phyloP scores from a whole-genome alignment of 1,140 invertebrate genomes.

The Uloborus diversus region DNA sequence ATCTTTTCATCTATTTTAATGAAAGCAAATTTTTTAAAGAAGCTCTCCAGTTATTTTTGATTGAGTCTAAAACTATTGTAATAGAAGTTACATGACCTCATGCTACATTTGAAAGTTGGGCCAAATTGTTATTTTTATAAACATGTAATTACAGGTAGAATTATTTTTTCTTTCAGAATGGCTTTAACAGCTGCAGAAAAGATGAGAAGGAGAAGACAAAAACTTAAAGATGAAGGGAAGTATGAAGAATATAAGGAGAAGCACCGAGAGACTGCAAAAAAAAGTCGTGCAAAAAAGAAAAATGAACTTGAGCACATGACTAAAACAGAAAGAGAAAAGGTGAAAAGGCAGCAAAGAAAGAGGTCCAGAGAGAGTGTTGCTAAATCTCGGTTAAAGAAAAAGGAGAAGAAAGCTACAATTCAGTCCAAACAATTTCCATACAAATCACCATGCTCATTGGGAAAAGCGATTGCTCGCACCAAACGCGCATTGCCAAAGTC shows the following conservation, averaged over 20 bases:
- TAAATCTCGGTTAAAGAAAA: conserved; percentile 12
- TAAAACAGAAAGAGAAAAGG: background rate
- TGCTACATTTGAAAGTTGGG: too few relatives aligned
- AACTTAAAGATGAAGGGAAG: too few relatives aligned
- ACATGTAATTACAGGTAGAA: too few relatives aligned
- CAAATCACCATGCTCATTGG: background rate
- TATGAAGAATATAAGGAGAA: too few relatives aligned
- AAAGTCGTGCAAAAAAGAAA: background rate
- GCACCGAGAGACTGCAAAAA: background rate
- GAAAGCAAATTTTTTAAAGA: too few relatives aligned
- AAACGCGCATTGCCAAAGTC: conserved; percentile 16
- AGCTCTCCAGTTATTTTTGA: too few relatives aligned
- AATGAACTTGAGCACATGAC: background rate
- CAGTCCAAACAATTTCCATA: conserved; percentile 1
- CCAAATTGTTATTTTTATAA: too few relatives aligned
- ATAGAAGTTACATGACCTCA: too few relatives aligned
- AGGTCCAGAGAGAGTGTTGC: background rate
- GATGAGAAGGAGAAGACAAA: conserved; percentile 8
- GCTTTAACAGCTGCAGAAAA: background rate
- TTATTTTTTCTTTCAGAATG: too few relatives aligned
- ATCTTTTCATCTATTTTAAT: too few relatives aligned
- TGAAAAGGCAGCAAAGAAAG: background rate
- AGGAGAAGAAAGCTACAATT: background rate
- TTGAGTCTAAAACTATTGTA: too few relatives aligned
- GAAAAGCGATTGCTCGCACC: conserved; percentile 10